A percentile compares a stretch with the other conserved stretches of the same genome.
Evolutionary conservation across 2,113 vertebrate species (phyloP).

Genomic region (Neogale vison): DNA sequence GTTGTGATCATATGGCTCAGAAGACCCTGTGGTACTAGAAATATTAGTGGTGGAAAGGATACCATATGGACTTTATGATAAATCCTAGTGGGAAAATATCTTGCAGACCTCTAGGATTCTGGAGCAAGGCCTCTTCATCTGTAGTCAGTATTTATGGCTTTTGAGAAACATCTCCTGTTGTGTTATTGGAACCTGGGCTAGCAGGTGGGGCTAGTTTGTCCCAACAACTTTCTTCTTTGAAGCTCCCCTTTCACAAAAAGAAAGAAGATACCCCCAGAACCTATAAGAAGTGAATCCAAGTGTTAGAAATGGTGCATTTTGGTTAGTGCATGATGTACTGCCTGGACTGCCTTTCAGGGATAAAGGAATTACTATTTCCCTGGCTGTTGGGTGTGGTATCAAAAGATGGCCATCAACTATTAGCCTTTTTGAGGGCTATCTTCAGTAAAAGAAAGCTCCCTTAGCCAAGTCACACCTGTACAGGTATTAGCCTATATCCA

Average conservation of each 20-base stretch:
- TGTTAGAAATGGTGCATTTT: not conserved
- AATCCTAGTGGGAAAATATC: not conserved
- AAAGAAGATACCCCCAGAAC: not conserved
- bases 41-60: not conserved
- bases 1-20: not conserved
- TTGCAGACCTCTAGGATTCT: not conserved
- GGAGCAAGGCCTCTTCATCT: not conserved
- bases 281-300: not conserved
- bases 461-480: not conserved
- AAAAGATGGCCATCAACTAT: not conserved
- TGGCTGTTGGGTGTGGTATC: not conserved
- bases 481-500: not conserved
- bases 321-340: not conserved
- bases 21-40: not conserved
- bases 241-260: not conserved
- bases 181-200: not conserved
- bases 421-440: not conserved
- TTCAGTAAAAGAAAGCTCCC: not conserved
- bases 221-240: not conserved
- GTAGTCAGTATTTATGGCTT: not conserved
- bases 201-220: not conserved
- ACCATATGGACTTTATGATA: not conserved
- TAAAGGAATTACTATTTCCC: not conserved
- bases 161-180: not conserved
- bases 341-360: not conserved